Conservation (phyloP, 2,797 vertebrate species). For the Petrocephalus sullivani region DNA sequence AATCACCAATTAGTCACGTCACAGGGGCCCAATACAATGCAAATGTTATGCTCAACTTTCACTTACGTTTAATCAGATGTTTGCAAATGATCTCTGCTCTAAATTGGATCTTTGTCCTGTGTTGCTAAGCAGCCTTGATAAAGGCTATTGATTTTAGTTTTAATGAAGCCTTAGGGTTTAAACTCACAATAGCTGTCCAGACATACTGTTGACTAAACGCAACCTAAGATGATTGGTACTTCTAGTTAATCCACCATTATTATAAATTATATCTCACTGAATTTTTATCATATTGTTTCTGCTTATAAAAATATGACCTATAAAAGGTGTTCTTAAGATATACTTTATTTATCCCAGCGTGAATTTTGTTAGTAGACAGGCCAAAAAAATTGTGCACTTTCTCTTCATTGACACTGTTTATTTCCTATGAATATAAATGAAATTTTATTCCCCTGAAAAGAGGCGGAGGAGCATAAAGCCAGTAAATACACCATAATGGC, state of each 20-base stretch:
- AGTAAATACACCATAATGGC: background rate
- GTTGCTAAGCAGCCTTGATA: conserved; percentile 20
- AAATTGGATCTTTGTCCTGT: conserved; percentile 20
- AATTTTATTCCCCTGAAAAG: background rate
- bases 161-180: conserved; percentile 50
- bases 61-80: conserved; percentile 35
- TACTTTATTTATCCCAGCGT: background rate
- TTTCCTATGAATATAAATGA: conserved; percentile 17
- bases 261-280: background rate
- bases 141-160: conserved; percentile 46
- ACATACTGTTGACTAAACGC: conserved; percentile 35
- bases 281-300: background rate
- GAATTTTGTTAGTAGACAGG: conserved; percentile 19
- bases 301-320: background rate
- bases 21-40: conserved; percentile 33
- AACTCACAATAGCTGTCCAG: conserved; percentile 36
- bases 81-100: conserved; percentile 24
- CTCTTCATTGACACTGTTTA: conserved; percentile 24
- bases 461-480: background rate
- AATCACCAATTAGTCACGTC: conserved; percentile 21
- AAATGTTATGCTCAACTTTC: conserved; percentile 44
- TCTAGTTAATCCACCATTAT: background rate
- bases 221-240: conserved; percentile 17
- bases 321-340: background rate
- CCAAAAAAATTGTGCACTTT: conserved; percentile 14